A percentile compares a stretch with the other conserved stretches of the same genome.
These are phyloP conservation scores for Pampusana beccarii DNA, from an alignment of 2,113 vertebrate genomes.

Conservation along the genomic window DNA sequence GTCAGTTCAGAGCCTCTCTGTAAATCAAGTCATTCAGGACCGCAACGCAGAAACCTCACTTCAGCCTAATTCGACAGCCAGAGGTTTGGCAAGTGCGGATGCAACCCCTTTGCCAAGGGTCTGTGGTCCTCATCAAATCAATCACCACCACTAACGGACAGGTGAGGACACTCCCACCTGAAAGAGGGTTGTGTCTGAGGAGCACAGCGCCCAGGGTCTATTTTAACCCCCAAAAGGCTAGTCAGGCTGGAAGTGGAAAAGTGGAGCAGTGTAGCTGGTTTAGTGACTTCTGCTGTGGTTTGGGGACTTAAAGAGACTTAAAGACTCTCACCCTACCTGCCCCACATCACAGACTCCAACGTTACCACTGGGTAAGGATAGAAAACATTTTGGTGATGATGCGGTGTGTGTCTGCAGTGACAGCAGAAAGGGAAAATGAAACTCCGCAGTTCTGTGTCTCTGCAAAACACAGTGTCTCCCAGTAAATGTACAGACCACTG, in stretches of 20 bases:
- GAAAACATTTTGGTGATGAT: neutral
- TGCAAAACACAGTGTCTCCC: neutral
- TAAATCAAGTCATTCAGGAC: conserved; percentile 32
- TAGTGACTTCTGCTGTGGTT: conserved; percentile 23
- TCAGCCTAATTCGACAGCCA: neutral
- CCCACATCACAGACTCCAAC: conserved; percentile 44
- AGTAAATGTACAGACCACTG: neutral
- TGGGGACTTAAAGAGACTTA: conserved; percentile 21
- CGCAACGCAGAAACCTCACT: conserved; percentile 47
- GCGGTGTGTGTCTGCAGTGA: neutral
- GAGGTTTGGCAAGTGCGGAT: conserved; percentile 39
- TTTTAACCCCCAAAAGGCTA: neutral
- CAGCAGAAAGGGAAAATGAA: neutral
- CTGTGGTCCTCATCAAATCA: conserved; percentile 63
- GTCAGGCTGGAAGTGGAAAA: neutral
- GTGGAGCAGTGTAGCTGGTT: neutral
- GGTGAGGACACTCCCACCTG: neutral
- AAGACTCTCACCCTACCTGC: neutral
- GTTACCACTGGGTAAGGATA: neutral
- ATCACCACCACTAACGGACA: neutral
- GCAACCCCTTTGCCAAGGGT: conserved; percentile 34
- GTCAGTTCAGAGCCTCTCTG: conserved; percentile 17
- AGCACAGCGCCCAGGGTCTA: neutral
- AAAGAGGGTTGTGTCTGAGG: neutral
- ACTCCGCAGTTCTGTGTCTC: neutral